These are phyloP conservation scores for Sus scrofa DNA, from an alignment of 2,113 vertebrate species.

Conservation along the genomic window DNA sequence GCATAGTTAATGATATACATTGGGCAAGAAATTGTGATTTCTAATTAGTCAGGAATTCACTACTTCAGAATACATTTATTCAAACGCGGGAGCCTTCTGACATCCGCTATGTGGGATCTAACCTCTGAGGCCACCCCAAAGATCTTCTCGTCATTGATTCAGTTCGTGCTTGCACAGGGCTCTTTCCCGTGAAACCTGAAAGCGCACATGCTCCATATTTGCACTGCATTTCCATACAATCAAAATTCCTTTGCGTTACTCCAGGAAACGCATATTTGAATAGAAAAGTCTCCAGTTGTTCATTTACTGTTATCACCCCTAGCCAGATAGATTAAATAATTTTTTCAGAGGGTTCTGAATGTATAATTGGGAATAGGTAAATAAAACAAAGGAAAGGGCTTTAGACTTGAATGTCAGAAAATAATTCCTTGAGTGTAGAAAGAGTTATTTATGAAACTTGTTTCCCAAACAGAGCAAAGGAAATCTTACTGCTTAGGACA, in stretches of 20 bases:
- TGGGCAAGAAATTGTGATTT: neutral
- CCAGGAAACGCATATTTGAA: neutral
- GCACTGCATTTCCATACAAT: neutral
- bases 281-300: neutral
- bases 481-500: constrained; percentile 40
- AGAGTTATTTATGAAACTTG: constrained; percentile 31
- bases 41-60: neutral
- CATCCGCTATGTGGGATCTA: neutral
- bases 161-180: fast-evolving
- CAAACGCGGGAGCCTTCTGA: neutral
- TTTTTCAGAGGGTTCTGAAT: constrained; percentile 3
- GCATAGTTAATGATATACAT: neutral
- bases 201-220: neutral
- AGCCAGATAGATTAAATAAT: neutral
- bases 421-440: neutral
- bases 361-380: neutral
- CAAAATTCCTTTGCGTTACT: neutral
- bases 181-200: neutral
- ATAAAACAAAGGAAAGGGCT: neutral
- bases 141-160: neutral
- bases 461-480: neutral
- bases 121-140: fast-evolving
- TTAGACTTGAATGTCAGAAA: neutral
- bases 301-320: neutral
- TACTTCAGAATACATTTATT: neutral